A percentile compares a stretch with the other conserved stretches of the same genome.
Evolutionary conservation across 2,888 invertebrate species (phyloP).

Genomic region (Tetranychus truncatus): DNA sequence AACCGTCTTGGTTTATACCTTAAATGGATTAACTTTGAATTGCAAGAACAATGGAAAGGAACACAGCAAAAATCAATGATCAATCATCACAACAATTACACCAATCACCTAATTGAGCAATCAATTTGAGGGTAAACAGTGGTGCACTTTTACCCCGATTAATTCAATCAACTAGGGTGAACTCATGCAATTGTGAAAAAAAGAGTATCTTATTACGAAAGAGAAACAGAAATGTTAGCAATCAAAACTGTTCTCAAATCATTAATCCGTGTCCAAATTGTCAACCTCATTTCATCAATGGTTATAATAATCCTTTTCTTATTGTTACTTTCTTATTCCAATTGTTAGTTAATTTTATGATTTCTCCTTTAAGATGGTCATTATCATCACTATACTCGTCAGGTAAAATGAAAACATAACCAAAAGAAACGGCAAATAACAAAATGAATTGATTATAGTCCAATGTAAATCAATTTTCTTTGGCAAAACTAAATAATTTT

Average conservation of each 20-base stretch:
- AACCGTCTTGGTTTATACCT: too few species aligned
- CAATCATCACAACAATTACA: neutral
- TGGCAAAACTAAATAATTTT: too few species aligned
- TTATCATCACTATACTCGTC: neutral
- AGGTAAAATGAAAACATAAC: too few species aligned
- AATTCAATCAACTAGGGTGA: neutral
- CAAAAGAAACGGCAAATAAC: too few species aligned
- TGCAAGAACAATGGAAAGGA: neutral
- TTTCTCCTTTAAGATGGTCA: neutral
- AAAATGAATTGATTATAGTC: too few species aligned
- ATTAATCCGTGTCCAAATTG: conserved; percentile 2
- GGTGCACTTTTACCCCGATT: too few species aligned
- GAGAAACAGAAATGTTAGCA: neutral
- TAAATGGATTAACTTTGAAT: neutral
- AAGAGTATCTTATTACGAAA: neutral
- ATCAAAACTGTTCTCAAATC: conserved; percentile 2
- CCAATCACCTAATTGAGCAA: neutral
- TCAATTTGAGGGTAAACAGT: too few species aligned
- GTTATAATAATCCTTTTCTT: neutral
- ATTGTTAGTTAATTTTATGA: neutral
- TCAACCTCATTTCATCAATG: neutral
- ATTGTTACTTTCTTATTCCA: neutral
- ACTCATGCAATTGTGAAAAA: neutral
- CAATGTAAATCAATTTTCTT: too few species aligned
- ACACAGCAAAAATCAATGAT: neutral